phyloP scores from a whole-genome alignment of 2,888 invertebrate species.

The Diaprepes abbreviatus region DNA sequence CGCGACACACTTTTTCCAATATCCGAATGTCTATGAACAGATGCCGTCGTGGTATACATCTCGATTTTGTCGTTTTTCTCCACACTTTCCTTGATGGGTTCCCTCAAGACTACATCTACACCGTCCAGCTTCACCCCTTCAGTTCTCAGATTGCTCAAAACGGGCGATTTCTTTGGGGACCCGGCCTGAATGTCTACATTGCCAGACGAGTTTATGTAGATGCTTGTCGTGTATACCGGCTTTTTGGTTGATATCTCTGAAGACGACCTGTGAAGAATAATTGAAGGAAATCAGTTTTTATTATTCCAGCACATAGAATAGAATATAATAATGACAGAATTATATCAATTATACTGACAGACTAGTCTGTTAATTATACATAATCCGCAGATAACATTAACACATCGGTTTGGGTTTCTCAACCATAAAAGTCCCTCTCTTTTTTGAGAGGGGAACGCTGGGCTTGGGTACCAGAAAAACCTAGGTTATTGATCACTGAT shows the following conservation, averaged over 20 bases:
- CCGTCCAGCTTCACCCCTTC: slow-evolving; percentile 58
- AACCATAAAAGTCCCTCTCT: too few species aligned
- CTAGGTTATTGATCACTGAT: too few species aligned
- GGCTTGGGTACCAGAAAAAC: too few species aligned
- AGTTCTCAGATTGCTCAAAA: slow-evolving; percentile 58
- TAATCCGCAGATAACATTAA: too few species aligned
- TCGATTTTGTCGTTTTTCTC: slow-evolving; percentile 34
- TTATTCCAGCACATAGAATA: too few species aligned
- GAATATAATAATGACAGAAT: too few species aligned
- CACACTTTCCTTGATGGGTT: slow-evolving; percentile 54
- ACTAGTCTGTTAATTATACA: too few species aligned
- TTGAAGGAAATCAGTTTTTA: too few species aligned
- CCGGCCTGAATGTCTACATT: slow-evolving; percentile 59
- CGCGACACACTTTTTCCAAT: slow-evolving; percentile 52
- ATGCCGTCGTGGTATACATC: slow-evolving; percentile 63
- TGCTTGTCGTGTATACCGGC: slow-evolving; percentile 65
- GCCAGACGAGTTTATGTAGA: slow-evolving; percentile 65
- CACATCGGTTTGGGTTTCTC: too few species aligned
- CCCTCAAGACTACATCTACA: slow-evolving; percentile 55
- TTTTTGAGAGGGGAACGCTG: too few species aligned
- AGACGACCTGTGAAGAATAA: slow-evolving; percentile 28
- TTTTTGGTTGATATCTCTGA: slow-evolving; percentile 46
- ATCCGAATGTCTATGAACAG: slow-evolving; percentile 64
- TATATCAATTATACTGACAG: too few species aligned
- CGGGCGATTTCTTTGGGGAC: slow-evolving; percentile 55